Conservation (phyloP, 2,113 vertebrate genomes). For the Leucoraja erinaceus region DNA sequence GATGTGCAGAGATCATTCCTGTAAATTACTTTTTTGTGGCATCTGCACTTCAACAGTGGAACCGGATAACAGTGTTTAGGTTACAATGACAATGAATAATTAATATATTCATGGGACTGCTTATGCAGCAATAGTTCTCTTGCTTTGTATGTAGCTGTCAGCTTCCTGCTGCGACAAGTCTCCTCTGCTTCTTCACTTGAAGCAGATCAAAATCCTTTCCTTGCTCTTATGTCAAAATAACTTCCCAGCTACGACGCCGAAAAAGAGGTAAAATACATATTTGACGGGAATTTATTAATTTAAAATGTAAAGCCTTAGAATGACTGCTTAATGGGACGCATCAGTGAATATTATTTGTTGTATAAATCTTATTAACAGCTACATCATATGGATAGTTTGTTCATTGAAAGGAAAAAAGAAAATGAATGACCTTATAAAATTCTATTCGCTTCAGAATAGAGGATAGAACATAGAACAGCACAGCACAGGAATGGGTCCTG, state of each 20-base stretch:
- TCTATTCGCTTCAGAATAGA: neutral
- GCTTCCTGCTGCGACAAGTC: neutral
- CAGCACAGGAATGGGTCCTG: too few species aligned
- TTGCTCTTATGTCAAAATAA: neutral
- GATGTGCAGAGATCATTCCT: slow-evolving; percentile 2
- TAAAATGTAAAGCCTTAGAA: neutral
- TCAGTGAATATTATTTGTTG: neutral
- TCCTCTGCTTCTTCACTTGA: neutral
- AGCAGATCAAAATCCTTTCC: neutral
- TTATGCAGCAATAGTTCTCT: slow-evolving; percentile 15
- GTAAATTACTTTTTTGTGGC: slow-evolving; percentile 14
- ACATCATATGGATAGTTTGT: neutral
- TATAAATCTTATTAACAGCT: neutral
- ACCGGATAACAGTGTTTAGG: slow-evolving; percentile 18
- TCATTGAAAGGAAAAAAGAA: neutral
- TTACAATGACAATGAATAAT: slow-evolving; percentile 24
- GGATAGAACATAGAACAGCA: too few species aligned
- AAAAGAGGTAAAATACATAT: slow-evolving; percentile 15
- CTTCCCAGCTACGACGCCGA: neutral
- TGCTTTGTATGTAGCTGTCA: slow-evolving; percentile 5
- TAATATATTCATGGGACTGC: neutral
- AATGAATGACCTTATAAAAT: neutral
- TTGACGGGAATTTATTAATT: neutral
- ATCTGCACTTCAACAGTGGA: neutral
- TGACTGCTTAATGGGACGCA: neutral